Percentiles rank a stretch among this genome's conserved stretches.
Conservation (phyloP, 2,888 invertebrate genomes). For the Kuschelorhynchus macadamiae region DNA sequence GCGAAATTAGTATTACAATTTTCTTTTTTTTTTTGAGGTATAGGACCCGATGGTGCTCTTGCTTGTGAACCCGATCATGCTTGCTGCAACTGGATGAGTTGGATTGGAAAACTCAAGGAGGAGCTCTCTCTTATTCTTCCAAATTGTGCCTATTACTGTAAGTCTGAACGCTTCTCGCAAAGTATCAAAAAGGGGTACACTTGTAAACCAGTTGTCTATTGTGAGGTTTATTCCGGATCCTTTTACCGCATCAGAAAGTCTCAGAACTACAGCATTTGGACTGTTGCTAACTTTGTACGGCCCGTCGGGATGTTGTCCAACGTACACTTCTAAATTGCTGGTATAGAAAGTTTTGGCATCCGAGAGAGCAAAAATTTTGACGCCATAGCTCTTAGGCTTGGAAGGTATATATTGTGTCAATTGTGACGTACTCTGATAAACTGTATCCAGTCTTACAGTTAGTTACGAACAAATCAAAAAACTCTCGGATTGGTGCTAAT, state of each 20-base stretch:
- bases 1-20: constrained; percentile 32
- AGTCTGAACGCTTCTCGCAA: constrained; percentile 34
- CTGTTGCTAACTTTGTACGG: constrained; percentile 28
- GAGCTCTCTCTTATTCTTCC: constrained; percentile 43
- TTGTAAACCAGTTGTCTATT: constrained; percentile 47
- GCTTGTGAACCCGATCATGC: constrained; percentile 32
- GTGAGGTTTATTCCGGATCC: constrained; percentile 42
- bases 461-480: too few relatives aligned
- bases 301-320: constrained; percentile 45
- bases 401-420: neutral
- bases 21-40: constrained; percentile 34
- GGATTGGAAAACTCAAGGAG: constrained; percentile 32
- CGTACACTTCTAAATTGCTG: constrained; percentile 32
- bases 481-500: constrained; percentile 12
- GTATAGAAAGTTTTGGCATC: neutral
- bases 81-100: constrained; percentile 23
- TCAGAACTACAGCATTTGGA: constrained; percentile 23
- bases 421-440: neutral
- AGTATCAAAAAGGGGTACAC: constrained; percentile 10
- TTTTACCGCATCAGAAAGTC: constrained; percentile 31
- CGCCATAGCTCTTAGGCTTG: neutral
- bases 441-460: too few relatives aligned
- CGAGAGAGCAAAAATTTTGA: constrained; percentile 3
- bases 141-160: constrained; percentile 39
- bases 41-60: constrained; percentile 23